These are phyloP conservation scores for Passerculus sandwichensis DNA, from an alignment of 2,797 vertebrate genomes.

Conservation along the genomic window DNA sequence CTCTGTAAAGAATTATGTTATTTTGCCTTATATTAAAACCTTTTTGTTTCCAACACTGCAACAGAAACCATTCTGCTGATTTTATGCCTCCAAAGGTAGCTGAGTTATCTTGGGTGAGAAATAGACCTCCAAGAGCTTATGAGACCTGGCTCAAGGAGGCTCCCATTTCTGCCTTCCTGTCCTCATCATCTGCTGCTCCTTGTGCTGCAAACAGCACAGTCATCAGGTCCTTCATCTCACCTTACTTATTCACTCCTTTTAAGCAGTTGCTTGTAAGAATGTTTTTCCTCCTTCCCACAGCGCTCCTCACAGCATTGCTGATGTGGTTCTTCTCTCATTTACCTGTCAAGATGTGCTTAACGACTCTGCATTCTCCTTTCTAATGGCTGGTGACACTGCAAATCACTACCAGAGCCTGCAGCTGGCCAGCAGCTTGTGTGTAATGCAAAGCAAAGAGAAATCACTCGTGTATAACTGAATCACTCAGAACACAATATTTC, in stretches of 20 bases:
- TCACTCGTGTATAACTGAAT: neutral
- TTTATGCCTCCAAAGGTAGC: too few relatives aligned
- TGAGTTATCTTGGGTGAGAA: too few relatives aligned
- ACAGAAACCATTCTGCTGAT: too few relatives aligned
- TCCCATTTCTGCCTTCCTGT: neutral
- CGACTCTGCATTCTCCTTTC: neutral
- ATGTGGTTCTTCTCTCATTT: neutral
- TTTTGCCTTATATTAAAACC: too few relatives aligned
- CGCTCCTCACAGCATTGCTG: neutral
- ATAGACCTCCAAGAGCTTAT: too few relatives aligned
- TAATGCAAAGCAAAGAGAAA: neutral
- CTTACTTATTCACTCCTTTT: neutral
- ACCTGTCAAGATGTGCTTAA: conserved; percentile 14
- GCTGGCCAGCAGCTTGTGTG: neutral
- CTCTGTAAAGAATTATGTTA: too few relatives aligned
- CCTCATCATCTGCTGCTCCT: neutral
- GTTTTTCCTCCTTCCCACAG: neutral
- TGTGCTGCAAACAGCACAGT: neutral
- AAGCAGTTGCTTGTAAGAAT: neutral
- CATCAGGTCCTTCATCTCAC: neutral
- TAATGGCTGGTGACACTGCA: conserved; percentile 5
- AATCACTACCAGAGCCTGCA: conserved; percentile 8
- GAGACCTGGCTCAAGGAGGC: too few relatives aligned
- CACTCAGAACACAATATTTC: neutral
- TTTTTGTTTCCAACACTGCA: too few relatives aligned